These are phyloP conservation scores for Apis mellifera DNA, from an alignment of 1,140 invertebrate species.

Conservation along the genomic window DNA sequence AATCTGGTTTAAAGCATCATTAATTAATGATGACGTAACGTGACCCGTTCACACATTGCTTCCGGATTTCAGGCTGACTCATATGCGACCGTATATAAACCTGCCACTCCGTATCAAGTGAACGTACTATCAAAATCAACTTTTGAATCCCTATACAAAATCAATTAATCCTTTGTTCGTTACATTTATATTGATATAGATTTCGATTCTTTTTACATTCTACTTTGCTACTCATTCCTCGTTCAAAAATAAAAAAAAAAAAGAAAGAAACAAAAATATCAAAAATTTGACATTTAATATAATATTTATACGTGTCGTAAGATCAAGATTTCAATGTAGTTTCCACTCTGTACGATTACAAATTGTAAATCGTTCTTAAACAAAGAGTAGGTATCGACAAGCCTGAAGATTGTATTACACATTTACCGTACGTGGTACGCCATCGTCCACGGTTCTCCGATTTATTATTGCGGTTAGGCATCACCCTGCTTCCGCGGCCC, in stretches of 20 bases:
- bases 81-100: slow-evolving; percentile 27
- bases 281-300: not conserved
- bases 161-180: not conserved
- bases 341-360: not conserved
- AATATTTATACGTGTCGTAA: not conserved
- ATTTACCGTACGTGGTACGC: slow-evolving; percentile 18
- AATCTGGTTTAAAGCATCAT: slow-evolving; percentile 42
- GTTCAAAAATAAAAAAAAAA: too few relatives aligned
- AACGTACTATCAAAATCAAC: not conserved
- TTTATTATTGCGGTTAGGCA: slow-evolving; percentile 49
- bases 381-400: slow-evolving; percentile 17
- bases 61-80: slow-evolving; percentile 44
- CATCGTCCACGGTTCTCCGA: slow-evolving; percentile 32
- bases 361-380: not conserved
- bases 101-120: slow-evolving; percentile 5
- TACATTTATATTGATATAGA: not conserved
- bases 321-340: not conserved
- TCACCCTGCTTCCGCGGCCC: slow-evolving; percentile 40
- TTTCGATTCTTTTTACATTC: not conserved
- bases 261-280: too few relatives aligned
- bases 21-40: slow-evolving; percentile 44
- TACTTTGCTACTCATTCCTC: too few relatives aligned
- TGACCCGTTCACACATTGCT: slow-evolving; percentile 33
- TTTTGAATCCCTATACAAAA: not conserved
- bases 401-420: slow-evolving; percentile 9